Base-by-base conservation (phyloP, 2,888 invertebrate species). In the Thecocarcelia acutangulata region DNA sequence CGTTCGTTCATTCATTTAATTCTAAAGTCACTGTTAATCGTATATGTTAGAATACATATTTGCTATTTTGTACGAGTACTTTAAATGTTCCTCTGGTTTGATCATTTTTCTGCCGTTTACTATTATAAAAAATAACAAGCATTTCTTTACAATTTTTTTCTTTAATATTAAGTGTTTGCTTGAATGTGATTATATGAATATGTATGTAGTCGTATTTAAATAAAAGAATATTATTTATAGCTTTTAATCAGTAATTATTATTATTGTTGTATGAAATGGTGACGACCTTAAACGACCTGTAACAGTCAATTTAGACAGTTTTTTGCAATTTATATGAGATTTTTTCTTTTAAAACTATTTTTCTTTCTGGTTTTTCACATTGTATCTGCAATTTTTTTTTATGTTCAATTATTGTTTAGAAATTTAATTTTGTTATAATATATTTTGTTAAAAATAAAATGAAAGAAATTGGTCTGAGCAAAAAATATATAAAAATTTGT, bases 201-300 rank as follows among this genome's bases (percentile, higher is more conserved):
- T 56, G 21, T 37, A 58, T 50, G 6, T 46, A 28, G 8, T 40
- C 21, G 12, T 19, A 13, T 54, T 50, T 33, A 52, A 63, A 42
- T 5, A 58, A 70, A 63, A 64, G 56, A 77, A 50, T 78, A 78
- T 70, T 88, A 88, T 88, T 88, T 88, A 88, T 83, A 77, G 83
- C 79, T 77, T 85, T 85, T 85, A 85, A 85, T 89, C 89, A 89
- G 89, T 87, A 88, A 88, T 89, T 88, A 89, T 89, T 89, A 86
- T 88, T 85, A 84, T 83, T 85, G 85, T 84, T 85, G 84, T 84
- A 87, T 87, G 87, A 87, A 88, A 88, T 87, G 86, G 85, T 86
- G 86, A 85, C 86, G 89, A 89, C 88, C 89, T 86, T 85, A 85
- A 84, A 82, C 85, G 87, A 87, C 87, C 87, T 84, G 77, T 83